These are phyloP conservation scores for Andrena haemorrhoa DNA, from an alignment of 2,888 invertebrate genomes.

Conservation along the genomic window DNA sequence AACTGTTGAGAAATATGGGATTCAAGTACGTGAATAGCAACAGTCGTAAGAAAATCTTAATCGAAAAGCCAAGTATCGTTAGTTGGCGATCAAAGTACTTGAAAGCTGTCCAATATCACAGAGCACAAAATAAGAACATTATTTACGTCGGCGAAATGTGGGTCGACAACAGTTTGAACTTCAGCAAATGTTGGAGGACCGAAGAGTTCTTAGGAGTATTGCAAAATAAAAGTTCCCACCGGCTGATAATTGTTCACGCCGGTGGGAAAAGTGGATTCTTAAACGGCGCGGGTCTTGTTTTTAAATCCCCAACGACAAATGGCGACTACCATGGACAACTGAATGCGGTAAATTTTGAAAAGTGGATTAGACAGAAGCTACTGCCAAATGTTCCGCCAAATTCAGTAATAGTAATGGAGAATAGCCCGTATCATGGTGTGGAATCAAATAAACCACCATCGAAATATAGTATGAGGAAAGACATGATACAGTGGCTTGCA, in stretches of 20 bases:
- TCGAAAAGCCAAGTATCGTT: background rate
- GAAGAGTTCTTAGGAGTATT: background rate
- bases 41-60: too few species aligned
- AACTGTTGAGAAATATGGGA: too few species aligned
- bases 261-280: background rate
- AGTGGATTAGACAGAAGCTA: conserved; percentile 5
- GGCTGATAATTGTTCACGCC: too few species aligned
- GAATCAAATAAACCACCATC: background rate
- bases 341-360: background rate
- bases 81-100: conserved; percentile 2
- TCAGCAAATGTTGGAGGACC: background rate
- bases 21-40: too few species aligned
- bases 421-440: background rate
- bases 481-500: background rate
- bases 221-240: background rate
- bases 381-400: conserved; percentile 1
- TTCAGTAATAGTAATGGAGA: conserved; percentile 1
- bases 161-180: background rate
- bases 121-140: background rate
- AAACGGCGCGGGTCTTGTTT: too few species aligned
- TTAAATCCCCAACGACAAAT: too few species aligned
- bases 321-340: too few species aligned
- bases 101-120: background rate
- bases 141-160: background rate
- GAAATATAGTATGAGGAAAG: background rate